Percentiles rank a stretch among this genome's conserved stretches.
phyloP scores from a whole-genome alignment of 2,888 invertebrate genomes.

The Melanophora roralis region DNA sequence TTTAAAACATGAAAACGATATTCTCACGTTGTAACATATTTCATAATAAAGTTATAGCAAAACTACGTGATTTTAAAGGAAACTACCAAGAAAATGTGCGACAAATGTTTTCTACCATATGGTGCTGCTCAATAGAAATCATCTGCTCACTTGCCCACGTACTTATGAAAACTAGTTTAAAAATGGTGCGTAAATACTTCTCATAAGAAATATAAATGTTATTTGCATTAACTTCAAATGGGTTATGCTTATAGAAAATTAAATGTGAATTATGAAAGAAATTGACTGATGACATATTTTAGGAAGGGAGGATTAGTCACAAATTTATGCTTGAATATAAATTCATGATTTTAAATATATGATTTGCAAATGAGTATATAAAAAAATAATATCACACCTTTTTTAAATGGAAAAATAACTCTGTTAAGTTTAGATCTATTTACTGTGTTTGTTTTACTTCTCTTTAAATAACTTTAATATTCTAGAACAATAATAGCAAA shows the following conservation, averaged over 20 bases:
- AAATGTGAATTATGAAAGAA: not conserved
- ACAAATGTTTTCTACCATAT: conserved; percentile 49
- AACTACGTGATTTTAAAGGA: conserved; percentile 65
- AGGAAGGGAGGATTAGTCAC: too few relatives aligned
- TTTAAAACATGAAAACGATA: conserved; percentile 50
- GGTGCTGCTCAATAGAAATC: conserved; percentile 8
- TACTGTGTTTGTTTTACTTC: too few relatives aligned
- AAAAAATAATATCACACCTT: too few relatives aligned
- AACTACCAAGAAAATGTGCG: conserved; percentile 51
- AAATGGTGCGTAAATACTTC: conserved; percentile 42
- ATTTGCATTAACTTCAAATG: conserved; percentile 47
- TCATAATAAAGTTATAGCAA: conserved; percentile 64
- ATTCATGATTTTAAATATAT: too few relatives aligned
- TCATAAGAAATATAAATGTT: conserved; percentile 25
- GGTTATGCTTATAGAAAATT: conserved; percentile 31
- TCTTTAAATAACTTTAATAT: too few relatives aligned
- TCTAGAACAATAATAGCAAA: too few relatives aligned
- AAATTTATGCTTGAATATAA: too few relatives aligned
- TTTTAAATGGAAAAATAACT: too few relatives aligned
- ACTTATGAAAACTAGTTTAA: conserved; percentile 22
- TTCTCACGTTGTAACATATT: conserved; percentile 63
- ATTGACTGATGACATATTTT: conserved; percentile 15
- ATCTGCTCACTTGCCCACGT: conserved; percentile 19
- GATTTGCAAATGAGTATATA: too few relatives aligned
- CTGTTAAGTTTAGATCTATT: too few relatives aligned